Evolutionary conservation across 2,888 invertebrate species (phyloP), one percentile per base, ranked within the genome.

Genomic region (Deilephila elpenor): DNA sequence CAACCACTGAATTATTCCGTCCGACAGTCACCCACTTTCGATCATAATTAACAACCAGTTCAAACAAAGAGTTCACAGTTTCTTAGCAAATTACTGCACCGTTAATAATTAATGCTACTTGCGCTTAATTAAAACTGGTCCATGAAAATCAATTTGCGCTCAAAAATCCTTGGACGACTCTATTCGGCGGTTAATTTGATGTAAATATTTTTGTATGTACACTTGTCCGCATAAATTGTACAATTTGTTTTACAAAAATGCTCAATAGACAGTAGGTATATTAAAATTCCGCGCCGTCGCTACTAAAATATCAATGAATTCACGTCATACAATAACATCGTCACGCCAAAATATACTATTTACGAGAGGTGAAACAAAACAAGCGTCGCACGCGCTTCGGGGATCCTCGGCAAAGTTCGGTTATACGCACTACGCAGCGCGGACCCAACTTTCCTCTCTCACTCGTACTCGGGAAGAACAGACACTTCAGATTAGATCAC

Each of bases 21-120:
- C 80, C 85, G 88, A 85, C 89, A 91, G 86, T 91, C 91, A 90
- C 92, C 90, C 88, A 93, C 92, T 92, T 92, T 89, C 89, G 88
- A 90, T 89, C 86, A 89, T 81, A 64, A 64, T 67, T 83, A 79
- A 75, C 88, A 91, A 91, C 88, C 89, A 89, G 86, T 89, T 78
- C 77, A 75, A 82, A 91, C 91, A 92, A 91, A 89, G 88, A 88
- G 81, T 85, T 86, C 79, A 85, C 79, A 82, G 83, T 88, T 84
- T 85, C 82, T 78, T 84, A 84, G 78, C 79, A 77, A 74, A 74
- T 75, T 79, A 79, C 76, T 76, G 76, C 76, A 78, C 74, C 76
- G 78, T 78, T 76, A 74, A 56, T 56, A 56, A 74, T 64, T 51
- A 51, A 61, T 32, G n/a, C 7, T 78, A 76, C 79, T 78, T 75